Percentiles rank a stretch among this genome's conserved stretches.
Evolutionary conservation across 2,113 vertebrate genomes (phyloP).

Genomic region (Oreochromis aureus): DNA sequence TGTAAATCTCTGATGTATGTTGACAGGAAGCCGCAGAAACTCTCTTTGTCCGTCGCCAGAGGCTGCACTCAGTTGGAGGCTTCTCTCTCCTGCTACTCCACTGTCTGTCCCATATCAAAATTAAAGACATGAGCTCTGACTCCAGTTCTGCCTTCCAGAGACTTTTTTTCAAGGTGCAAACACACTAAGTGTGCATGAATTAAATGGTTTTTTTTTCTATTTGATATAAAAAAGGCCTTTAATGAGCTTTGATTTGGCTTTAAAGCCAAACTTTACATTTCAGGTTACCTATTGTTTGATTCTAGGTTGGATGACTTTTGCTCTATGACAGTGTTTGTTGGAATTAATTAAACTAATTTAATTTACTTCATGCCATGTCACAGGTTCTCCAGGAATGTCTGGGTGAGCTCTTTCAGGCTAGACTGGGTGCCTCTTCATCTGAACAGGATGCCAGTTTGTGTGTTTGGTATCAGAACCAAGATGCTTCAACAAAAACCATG

Average conservation of each 20-base stretch:
- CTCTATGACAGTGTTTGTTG: not conserved
- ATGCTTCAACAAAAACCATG: constrained; percentile 14
- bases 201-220: not conserved
- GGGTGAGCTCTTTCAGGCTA: constrained; percentile 72
- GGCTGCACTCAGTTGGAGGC: constrained; percentile 76
- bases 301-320: not conserved
- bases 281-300: not conserved
- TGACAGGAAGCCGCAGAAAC: constrained; percentile 68
- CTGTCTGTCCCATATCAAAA: constrained; percentile 76
- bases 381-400: constrained; percentile 78
- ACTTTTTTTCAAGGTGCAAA: constrained; percentile 80
- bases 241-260: not conserved
- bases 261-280: not conserved
- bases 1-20: not conserved
- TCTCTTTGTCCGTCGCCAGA: constrained; percentile 75
- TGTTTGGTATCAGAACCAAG: not conserved
- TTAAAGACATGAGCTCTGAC: constrained; percentile 66
- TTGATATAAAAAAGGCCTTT: not conserved
- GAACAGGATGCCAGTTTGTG: constrained; percentile 44
- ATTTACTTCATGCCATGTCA: not conserved
- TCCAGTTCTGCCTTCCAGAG: constrained; percentile 71
- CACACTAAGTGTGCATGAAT: not conserved
- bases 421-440: constrained; percentile 28
- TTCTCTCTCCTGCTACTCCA: constrained; percentile 82
- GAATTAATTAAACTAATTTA: not conserved